Conservation (phyloP, 2,888 invertebrate species). For the Meandrusa payeni region DNA sequence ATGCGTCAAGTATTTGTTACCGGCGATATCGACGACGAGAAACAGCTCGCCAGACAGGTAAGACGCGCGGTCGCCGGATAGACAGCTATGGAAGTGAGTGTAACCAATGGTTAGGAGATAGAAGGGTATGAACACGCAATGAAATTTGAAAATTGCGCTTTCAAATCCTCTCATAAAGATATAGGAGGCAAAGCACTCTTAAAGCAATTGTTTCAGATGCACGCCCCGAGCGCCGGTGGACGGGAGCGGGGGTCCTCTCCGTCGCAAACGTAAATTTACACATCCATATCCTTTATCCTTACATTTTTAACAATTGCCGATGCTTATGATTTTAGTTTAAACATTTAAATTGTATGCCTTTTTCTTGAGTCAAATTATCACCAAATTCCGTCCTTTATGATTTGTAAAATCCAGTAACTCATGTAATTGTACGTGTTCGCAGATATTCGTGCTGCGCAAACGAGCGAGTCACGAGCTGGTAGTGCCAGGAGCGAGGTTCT, state of each 20-base stretch:
- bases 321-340: constrained; percentile 1
- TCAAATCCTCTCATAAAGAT: constrained; percentile 49
- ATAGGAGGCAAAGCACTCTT: constrained; percentile 57
- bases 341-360: constrained; percentile 2
- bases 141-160: constrained; percentile 41
- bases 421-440: constrained; percentile 41
- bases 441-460: constrained; percentile 96
- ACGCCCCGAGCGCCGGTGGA: constrained; percentile 48
- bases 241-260: constrained; percentile 53
- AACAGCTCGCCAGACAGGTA: constrained; percentile 85
- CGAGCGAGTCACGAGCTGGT: constrained; percentile 94
- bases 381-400: constrained; percentile 1
- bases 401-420: no score
- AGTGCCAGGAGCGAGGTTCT: constrained; percentile 93
- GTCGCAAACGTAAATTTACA: constrained; percentile 63
- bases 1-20: constrained; percentile 96
- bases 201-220: constrained; percentile 69
- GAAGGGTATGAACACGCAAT: constrained; percentile 65
- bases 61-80: constrained; percentile 37
- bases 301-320: constrained; percentile 5
- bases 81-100: constrained; percentile 12
- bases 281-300: constrained; percentile 31
- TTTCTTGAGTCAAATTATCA: not conserved
- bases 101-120: constrained; percentile 17
- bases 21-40: constrained; percentile 82